Base-by-base conservation (phyloP, 2,888 invertebrate species). In the Pseudanteris insignis region DNA sequence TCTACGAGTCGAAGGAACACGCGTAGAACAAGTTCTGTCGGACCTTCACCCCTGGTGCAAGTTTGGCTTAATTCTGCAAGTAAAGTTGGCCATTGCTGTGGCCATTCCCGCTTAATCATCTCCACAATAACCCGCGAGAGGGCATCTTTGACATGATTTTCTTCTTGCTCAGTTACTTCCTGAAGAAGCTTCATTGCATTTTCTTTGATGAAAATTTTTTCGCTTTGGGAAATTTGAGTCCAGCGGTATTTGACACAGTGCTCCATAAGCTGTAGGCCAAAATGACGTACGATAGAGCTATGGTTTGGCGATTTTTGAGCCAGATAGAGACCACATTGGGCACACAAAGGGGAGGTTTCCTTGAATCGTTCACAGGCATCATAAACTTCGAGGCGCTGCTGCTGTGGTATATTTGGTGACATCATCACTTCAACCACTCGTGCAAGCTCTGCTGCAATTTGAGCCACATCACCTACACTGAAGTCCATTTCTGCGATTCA, bases 41-140 rank as follows among this genome's bases (percentile, higher is more conserved):
- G 95, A 38, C 88, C 86, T 73, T 93, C 92, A 7, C 96, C 95
- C 67, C 87, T 85, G 7, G 87, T 84, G 76, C 93, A 92, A 1
- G 93, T 89, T 69, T 89, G 88, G 55, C 91, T 90, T 1, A 96
- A 83, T 77, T 96, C 95, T 0, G 86, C 83, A 18, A 96, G 80
- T 21, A 97, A 80, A 0, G 91, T 88, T 0, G 94, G 91, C 96
- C 96, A 97, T 66, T 96, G 92, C 76, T 96, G 96, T 0, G 97
- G 97, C 97, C 96, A 97, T 78, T 96, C 96, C 6, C 96, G 84
- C 76, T 96, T 96, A 44, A 94, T 91, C 89, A 97, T 94, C 82
- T 97, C 96, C 0, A 97, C 96, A 44, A 96, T 88, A n/a, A 96
- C 90, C 36, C 95, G 85, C 8, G 94, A 91, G 2, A 92, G 79